These are phyloP conservation scores for Mionectes olivaceus DNA, from an alignment of 2,797 vertebrate genomes.

Conservation along the genomic window DNA sequence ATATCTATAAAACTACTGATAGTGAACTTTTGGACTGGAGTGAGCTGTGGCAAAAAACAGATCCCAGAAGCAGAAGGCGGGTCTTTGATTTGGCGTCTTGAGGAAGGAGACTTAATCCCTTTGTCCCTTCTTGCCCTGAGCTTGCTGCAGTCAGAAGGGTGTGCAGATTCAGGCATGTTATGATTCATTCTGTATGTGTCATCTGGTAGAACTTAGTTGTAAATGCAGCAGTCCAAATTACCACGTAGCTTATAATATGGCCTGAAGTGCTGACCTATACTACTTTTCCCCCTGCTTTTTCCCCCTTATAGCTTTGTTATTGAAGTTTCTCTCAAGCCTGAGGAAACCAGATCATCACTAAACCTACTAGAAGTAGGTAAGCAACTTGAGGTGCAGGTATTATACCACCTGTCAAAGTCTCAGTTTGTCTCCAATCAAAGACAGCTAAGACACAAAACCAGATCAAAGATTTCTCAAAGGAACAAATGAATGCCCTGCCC, in stretches of 20 bases:
- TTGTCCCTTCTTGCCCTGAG: conserved; percentile 24
- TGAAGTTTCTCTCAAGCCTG: neutral
- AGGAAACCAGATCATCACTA: neutral
- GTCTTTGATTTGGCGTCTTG: neutral
- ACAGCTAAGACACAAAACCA: conserved; percentile 14
- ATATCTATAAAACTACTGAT: neutral
- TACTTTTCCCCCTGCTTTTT: neutral
- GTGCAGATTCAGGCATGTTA: conserved; percentile 39
- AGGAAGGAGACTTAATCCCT: neutral
- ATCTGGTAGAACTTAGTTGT: conserved; percentile 73
- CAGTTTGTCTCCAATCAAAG: conserved; percentile 39
- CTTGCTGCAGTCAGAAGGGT: conserved; percentile 46
- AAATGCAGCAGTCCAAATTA: conserved; percentile 54
- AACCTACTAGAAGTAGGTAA: neutral
- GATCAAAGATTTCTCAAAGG: conserved; percentile 65
- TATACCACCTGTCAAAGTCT: neutral
- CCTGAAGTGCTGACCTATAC: neutral
- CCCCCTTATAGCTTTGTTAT: neutral
- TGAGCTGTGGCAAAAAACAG: neutral
- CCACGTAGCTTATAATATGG: neutral
- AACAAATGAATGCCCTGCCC: conserved; percentile 31
- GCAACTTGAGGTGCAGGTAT: neutral
- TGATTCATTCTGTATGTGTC: conserved; percentile 63
- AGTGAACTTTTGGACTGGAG: neutral
- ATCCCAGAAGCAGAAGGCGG: neutral